Percentiles rank a stretch among this genome's conserved stretches.
phyloP scores from a whole-genome alignment of 2,888 invertebrate species.

The Apoda limacodes region DNA sequence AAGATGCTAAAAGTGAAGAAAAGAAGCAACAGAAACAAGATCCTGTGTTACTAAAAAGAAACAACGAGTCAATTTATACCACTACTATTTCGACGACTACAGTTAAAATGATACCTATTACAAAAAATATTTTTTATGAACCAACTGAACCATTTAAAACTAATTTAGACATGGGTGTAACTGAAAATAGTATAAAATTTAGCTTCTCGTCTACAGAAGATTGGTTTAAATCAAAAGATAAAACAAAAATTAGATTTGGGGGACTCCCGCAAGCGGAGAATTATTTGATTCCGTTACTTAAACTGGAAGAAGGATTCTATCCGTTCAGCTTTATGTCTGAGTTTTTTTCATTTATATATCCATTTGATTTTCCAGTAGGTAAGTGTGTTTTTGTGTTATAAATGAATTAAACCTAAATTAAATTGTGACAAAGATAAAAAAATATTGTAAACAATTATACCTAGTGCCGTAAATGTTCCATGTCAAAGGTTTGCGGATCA shows the following conservation, averaged over 20 bases:
- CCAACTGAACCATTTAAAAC: constrained; percentile 28
- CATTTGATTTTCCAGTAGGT: constrained; percentile 75
- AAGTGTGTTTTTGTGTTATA: constrained; percentile 30
- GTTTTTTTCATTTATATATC: constrained; percentile 73
- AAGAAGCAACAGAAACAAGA: constrained; percentile 34
- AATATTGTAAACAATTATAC: no score
- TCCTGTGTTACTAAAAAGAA: constrained; percentile 27
- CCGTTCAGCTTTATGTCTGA: constrained; percentile 73
- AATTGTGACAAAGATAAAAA: no score
- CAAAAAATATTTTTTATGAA: constrained; percentile 38
- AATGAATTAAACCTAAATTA: no score
- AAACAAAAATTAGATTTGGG: constrained; percentile 57
- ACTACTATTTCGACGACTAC: constrained; percentile 14
- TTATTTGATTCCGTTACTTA: constrained; percentile 63
- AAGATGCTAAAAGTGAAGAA: constrained; percentile 36
- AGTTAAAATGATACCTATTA: constrained; percentile 45
- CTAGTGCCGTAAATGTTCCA: no score
- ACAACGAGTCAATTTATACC: constrained; percentile 1
- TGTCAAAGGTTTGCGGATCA: no score
- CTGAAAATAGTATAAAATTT: constrained; percentile 39
- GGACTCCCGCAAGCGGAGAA: constrained; percentile 54
- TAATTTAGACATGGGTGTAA: constrained; percentile 31
- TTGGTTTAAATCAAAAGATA: constrained; percentile 50
- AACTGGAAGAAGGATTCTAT: constrained; percentile 71
- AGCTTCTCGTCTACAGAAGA: constrained; percentile 49